phyloP scores from a whole-genome alignment of 2,888 invertebrate species.

The Polia nebulosa region DNA sequence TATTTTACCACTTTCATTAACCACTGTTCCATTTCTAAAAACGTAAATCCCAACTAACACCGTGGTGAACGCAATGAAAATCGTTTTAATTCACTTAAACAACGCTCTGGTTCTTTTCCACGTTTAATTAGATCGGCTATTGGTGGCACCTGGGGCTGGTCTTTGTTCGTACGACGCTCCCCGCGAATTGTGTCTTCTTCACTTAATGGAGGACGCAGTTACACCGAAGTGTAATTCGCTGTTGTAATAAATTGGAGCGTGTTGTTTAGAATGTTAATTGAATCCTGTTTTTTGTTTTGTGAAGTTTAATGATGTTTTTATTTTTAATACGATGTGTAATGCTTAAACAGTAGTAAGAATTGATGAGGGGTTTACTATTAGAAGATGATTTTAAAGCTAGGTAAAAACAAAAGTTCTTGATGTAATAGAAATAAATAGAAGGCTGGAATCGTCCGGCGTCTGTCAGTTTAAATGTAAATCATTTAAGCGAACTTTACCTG shows the following conservation, averaged over 20 bases:
- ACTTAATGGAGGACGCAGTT: conserved; percentile 71
- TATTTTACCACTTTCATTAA: conserved; percentile 50
- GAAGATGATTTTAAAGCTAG: background rate
- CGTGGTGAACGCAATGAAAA: conserved; percentile 66
- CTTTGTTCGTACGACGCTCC: conserved; percentile 70
- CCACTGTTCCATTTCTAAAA: conserved; percentile 59
- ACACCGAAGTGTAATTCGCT: conserved; percentile 66
- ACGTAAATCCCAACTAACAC: conserved; percentile 72
- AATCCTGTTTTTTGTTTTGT: background rate
- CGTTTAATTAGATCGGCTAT: conserved; percentile 85
- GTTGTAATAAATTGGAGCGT: conserved; percentile 25
- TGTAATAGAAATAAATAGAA: background rate
- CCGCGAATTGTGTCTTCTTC: conserved; percentile 78
- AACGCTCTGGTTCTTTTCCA: conserved; percentile 79
- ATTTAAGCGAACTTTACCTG: conserved; percentile 32
- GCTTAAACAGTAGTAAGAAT: background rate
- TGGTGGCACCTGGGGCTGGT: conserved; percentile 83
- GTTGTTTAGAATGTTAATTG: conserved; percentile 7
- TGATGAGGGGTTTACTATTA: background rate
- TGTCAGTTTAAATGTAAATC: conserved; percentile 33
- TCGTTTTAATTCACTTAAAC: conserved; percentile 80
- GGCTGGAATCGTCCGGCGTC: background rate
- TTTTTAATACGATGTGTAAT: background rate
- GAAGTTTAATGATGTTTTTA: background rate
- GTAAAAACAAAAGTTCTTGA: background rate